Evolutionary conservation across 64 coral and sea anemone species (phyloP), one percentile per base, ranked within the genome.

Genomic region (Montipora capricornis): DNA sequence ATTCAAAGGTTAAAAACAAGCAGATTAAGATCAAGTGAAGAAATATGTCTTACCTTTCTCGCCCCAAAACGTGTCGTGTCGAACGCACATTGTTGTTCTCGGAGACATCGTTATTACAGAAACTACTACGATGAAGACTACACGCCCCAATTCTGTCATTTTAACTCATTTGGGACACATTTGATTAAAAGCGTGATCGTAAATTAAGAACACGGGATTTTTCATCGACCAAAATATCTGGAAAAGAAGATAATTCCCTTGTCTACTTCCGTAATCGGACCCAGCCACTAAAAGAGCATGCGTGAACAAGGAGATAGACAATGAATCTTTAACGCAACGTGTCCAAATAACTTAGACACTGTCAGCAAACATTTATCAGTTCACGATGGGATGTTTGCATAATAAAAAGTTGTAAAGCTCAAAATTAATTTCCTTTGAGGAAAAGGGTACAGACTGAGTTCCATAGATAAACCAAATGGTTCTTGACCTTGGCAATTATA

Each of bases 1-100:
- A 64, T 64, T 64, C 8, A 68, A 87, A 15, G 24, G 7, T 5
- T 9, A 68, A 92, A 64, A 20, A 77, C 26, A 68, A 45, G 37
- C 37, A 37, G 37, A 47, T n/a, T 29, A 5, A 62, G 1, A 22
- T n/a, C 12, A 48, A 49, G n/a, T 78, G 11, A 68, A 26, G 20
- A 68, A 77, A 5, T 66, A 37, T 37, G 37, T 76, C 22, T 79
- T 74, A 97, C 95, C 95, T 94, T 97, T 97, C 47, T 97, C 95
- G 52, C 95, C 95, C 95, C 95, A 97, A 87, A 94, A 94, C 3
- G 95, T 97, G 15, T 97, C 87, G 70, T 91, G 95, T 57, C 89
- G 67, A 16, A 95, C 48, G 49, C 80, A 73, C 16, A 67, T 5
- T 69, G 88, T 5, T 69, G 88, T 90, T 45, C 22, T 17, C 1